Evolutionary conservation across 1,140 invertebrate genomes (phyloP).

Genomic region (Atopsyche davidsoni): DNA sequence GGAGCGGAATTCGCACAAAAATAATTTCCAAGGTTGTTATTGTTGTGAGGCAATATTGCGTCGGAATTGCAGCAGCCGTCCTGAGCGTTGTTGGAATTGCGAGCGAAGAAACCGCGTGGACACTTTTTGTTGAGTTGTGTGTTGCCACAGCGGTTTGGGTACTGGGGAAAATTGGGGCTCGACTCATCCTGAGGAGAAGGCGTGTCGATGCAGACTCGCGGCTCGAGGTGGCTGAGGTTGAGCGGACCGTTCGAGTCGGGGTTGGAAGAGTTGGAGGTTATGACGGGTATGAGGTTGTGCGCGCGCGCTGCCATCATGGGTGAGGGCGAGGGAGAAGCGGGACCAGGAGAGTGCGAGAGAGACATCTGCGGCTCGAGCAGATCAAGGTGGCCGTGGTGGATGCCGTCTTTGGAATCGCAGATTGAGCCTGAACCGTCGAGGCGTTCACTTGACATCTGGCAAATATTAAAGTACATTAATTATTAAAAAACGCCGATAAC

Average conservation of each 20-base stretch:
- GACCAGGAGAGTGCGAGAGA: constrained; percentile 8
- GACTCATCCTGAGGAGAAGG: constrained; percentile 15
- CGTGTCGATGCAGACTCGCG: constrained; percentile 19
- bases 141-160: constrained; percentile 9
- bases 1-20: constrained; percentile 22
- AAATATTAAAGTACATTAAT: background rate
- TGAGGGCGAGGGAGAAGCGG: constrained; percentile 31
- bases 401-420: constrained; percentile 20
- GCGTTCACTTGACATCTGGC: constrained; percentile 28
- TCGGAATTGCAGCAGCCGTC: constrained; percentile 12
- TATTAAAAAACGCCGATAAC: background rate
- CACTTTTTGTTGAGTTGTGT: background rate
- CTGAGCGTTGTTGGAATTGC: constrained; percentile 4
- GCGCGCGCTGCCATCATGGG: constrained; percentile 33
- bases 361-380: constrained; percentile 16
- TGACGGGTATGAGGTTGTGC: constrained; percentile 40
- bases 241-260: constrained; percentile 40
- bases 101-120: constrained; percentile 7
- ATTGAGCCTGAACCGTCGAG: constrained; percentile 15
- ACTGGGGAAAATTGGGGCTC: constrained; percentile 12
- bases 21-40: constrained; percentile 20
- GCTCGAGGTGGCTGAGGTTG: constrained; percentile 44
- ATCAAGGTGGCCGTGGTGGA: constrained; percentile 2
- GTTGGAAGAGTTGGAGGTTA: constrained; percentile 28
- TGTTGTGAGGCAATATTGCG: constrained; percentile 10